A percentile compares a stretch with the other conserved stretches of the same genome.
Conservation (phyloP, 2,113 vertebrate species). For the Sebastes fasciatus region DNA sequence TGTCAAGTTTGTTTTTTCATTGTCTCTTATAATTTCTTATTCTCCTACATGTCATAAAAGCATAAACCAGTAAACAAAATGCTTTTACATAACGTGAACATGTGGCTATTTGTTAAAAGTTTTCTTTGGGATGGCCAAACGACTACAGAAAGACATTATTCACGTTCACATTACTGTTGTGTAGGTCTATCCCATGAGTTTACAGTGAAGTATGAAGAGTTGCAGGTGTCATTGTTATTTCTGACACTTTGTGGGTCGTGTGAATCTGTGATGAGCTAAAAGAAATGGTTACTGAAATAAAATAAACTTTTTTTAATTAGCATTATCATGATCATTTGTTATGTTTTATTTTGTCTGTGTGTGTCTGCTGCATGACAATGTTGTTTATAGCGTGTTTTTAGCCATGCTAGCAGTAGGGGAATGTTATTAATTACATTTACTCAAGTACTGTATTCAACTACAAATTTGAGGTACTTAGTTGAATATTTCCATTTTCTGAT, state of each 20-base stretch:
- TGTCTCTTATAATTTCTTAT: conserved; percentile 66
- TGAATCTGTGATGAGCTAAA: conserved; percentile 61
- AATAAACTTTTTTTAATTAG: conserved; percentile 72
- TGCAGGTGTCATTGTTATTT: conserved; percentile 23
- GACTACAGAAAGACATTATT: conserved; percentile 34
- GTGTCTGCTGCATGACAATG: background rate
- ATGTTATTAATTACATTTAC: background rate
- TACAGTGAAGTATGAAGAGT: conserved; percentile 51
- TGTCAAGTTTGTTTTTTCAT: conserved; percentile 63
- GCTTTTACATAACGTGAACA: conserved; percentile 40
- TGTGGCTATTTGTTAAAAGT: conserved; percentile 39
- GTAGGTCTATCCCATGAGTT: conserved; percentile 49
- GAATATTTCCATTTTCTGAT: background rate
- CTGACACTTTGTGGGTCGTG: conserved; percentile 50
- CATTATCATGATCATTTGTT: conserved; percentile 12
- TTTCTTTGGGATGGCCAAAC: conserved; percentile 38
- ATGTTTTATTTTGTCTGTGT: conserved; percentile 9
- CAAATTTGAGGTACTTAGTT: background rate
- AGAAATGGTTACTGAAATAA: conserved; percentile 59
- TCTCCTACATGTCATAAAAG: conserved; percentile 43
- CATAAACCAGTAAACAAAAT: conserved; percentile 36
- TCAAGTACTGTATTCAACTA: background rate
- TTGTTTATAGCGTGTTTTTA: background rate
- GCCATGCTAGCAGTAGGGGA: background rate
- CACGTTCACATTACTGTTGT: conserved; percentile 60